Evolutionary conservation across 2,113 vertebrate species (phyloP), one percentile per base, ranked within the genome.

Genomic region (Tragelaphus imberbis): DNA sequence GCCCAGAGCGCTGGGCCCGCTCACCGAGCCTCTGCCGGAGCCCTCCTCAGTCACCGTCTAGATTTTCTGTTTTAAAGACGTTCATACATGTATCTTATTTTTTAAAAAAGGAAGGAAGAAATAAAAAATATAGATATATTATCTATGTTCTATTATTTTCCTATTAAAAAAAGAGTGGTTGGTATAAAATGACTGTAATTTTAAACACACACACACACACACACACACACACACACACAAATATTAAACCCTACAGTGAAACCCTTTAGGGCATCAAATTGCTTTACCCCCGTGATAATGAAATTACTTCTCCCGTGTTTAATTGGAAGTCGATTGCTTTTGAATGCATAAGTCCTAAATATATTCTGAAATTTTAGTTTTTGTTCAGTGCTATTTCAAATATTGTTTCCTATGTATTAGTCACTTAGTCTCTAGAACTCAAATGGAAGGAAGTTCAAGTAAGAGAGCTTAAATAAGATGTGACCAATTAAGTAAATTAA

Each of bases 391-490:
- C 19, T 79, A 56, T 79, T 90, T n/a, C 61, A 93, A 68, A 84
- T 79, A 91, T 13, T 33, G 5, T 55, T 96, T 92, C 77, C 33
- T 75, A 21, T 25, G 28, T 16, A 23, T 75, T 23, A 56, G 17
- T 91, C 84, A 56, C 79, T 77, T 90, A 94, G 84, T 59, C 6
- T 95, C 47, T 94, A 81, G 30, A 81, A 91, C 17, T 95, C 71
- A 97, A 92, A 90, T 56, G 36, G 17, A 92, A 90, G 59, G 16
- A 84, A 68, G 61, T 79, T 97, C 71, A 96, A 92, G 77, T 65
- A 65, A 96, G 36, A 92, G 30, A 91, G 92, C 15, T 77, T 90
- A 82, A 91, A 77, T 65, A 84, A 87, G 49, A 82, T 56, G 21
- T 81, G 88, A 90, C 55, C 55, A 89, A 86, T 90, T 84, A 87